Evolutionary conservation across 64 coral and sea anemone genomes (phyloP), one percentile per base, ranked within the genome.

Genomic region (Montipora capricornis): DNA sequence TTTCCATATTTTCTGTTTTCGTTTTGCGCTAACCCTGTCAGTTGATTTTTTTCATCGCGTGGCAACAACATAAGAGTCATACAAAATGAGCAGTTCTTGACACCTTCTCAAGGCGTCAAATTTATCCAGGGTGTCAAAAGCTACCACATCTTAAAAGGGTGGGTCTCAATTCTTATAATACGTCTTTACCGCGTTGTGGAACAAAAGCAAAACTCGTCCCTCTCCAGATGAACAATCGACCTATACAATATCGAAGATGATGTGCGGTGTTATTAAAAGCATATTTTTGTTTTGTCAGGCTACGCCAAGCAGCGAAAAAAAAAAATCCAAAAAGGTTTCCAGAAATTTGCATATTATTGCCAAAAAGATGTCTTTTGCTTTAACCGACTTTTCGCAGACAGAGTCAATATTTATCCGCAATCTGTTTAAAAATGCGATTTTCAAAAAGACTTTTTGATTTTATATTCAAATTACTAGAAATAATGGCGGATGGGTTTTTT

Each of bases 391-490:
- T 84, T 37, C 81, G 44, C 37, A 12, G 81, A 19, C 10, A 70
- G 68, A 73, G 82, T 86, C 45, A 86, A 86, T 86, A 86, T 71
- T 73, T 73, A 73, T 50, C 3, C 17, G 68, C 29, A 45, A 14
- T 68, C 81, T 68, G 81, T 84, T 84, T 84, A 84, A 86, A 85
- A 86, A 86, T 71, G 66, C 82, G 66, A 48, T 86, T 86, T 86
- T 71, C 4, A 22, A 49, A 16, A 71, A 2, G 62, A 66, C 37
- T 8, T 47, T 12, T 84, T 14, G 48, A 73, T 86, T 86, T 86
- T 73, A 71, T 15, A 26, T 59, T 67, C 5, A 86, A 86, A 50
- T 8, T 49, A 6, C 44, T 19, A 3, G 8, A 45, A 49, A 16
- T 13, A 15, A 78, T 24, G 12, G 26, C 49, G 47, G 4, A 49